Conservation (phyloP, 2,888 invertebrate genomes). For the Ctena decussata region DNA sequence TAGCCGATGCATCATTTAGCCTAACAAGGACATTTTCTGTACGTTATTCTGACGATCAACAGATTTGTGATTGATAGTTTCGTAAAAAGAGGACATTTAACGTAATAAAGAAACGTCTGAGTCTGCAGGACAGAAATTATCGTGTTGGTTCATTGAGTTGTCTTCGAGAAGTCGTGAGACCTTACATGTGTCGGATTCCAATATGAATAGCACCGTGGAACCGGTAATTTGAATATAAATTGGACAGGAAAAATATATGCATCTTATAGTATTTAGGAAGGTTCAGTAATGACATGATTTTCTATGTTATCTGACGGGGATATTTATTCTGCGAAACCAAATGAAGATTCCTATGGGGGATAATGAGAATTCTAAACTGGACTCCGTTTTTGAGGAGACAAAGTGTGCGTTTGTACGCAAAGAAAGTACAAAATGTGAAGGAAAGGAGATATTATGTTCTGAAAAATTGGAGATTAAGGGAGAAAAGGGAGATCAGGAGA, state of each 20-base stretch:
- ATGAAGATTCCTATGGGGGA: constrained; percentile 28
- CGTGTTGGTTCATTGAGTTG: neutral
- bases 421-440: neutral
- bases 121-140: neutral
- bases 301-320: neutral
- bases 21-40: neutral
- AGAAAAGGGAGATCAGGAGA: neutral
- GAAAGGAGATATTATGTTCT: neutral
- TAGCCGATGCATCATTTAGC: neutral
- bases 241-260: neutral
- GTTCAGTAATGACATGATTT: neutral
- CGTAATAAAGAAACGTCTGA: neutral
- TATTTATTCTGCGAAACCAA: neutral
- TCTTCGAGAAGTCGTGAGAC: neutral
- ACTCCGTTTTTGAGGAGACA: neutral
- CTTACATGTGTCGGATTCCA: neutral
- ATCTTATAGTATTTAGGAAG: neutral
- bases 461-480: neutral
- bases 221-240: constrained; percentile 20
- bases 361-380: constrained; percentile 4
- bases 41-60: neutral
- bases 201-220: neutral
- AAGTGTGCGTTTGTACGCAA: neutral
- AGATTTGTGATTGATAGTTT: constrained; percentile 3
- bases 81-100: constrained; percentile 1